A percentile compares a stretch with the other conserved stretches of the same genome.
Evolutionary conservation across 2,888 invertebrate genomes (phyloP).

Genomic region (Ormyrus rosae): DNA sequence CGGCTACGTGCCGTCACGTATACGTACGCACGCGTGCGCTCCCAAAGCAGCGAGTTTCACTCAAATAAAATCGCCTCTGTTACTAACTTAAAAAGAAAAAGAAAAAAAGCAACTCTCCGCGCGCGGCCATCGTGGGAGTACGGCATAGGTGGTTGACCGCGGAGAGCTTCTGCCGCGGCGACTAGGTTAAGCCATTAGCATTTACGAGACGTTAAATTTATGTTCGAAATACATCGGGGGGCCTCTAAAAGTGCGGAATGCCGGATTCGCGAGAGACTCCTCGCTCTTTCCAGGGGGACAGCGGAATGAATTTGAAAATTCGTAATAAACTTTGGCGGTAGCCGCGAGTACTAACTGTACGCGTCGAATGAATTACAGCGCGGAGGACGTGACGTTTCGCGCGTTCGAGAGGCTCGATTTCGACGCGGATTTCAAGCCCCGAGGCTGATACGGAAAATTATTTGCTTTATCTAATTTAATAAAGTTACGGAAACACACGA

Average conservation of each 20-base stretch:
- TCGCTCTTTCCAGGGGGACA: too few species aligned
- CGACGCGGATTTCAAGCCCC: too few species aligned
- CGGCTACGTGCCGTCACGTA: constrained; percentile 69
- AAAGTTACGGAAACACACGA: too few species aligned
- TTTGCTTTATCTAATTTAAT: too few species aligned
- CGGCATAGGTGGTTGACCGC: not conserved
- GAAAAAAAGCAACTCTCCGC: constrained; percentile 64
- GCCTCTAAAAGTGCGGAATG: not conserved
- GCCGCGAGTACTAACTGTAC: too few species aligned
- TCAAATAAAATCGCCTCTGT: constrained; percentile 65
- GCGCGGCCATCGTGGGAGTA: constrained; percentile 45
- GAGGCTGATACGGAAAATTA: too few species aligned
- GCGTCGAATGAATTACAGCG: too few species aligned
- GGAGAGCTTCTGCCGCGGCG: constrained; percentile 2
- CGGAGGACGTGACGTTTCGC: too few species aligned
- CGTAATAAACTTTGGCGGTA: too few species aligned
- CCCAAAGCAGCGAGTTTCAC: constrained; percentile 59
- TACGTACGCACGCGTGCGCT: constrained; percentile 37
- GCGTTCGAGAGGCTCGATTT: too few species aligned
- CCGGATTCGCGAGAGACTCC: not conserved
- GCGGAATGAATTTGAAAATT: too few species aligned
- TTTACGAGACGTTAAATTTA: constrained; percentile 49
- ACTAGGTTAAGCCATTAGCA: constrained; percentile 14
- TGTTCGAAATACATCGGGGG: constrained; percentile 25
- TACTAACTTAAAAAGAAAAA: too few species aligned